Base-by-base conservation (phyloP, 1,140 invertebrate species). In the Bombus superbus region DNA sequence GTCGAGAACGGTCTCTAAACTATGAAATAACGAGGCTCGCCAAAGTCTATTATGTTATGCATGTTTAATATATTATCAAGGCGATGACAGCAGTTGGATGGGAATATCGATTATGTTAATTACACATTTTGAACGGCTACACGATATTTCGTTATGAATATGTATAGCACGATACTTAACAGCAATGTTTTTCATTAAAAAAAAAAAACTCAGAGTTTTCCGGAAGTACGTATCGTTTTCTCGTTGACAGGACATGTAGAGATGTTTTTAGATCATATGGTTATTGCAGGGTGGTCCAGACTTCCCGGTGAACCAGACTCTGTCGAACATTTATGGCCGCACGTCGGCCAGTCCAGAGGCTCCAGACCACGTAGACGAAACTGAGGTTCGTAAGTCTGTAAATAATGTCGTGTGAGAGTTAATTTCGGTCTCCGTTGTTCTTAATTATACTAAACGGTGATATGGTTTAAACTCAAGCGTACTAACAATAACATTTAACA, bases 281-380 rank as follows among this genome's bases (percentile, higher is more conserved):
- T 89, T 75, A 71, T 94, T 94, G 85, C 92, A 94, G 94, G 93
- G 93, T 91, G 94, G 93, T 79, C 93, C 94, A 86, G 92, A 92
- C 78, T 93, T 94, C 79, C 92, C 94, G 73, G 87, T 94, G 88
- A 94, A 93, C 86, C 93, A 94, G 92, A 95, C 94, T 81, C 88
- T 95, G 79, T 92, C 94, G 91, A 94, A 94, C 91, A 94, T 95
- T 94, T 95, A 95, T 71, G 92, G 91, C 84, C 94, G 93, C 86
- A 91, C 92, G 76, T 95, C 94, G 80, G 92, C 92, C 89, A 95
- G 92, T 89, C 94, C 94, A 57, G 94, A 95, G 88, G 91, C 87
- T 85, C 91, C 93, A 77, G 88, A 88, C 83, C 86, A 88, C 87
- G 89, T 90, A 85, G 94, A 95, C 75, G 92, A 92, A 81, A 91